A percentile compares a stretch with the other conserved stretches of the same genome.
These are phyloP conservation scores for Drusus annulatus DNA, from an alignment of 1,140 invertebrate genomes.

Conservation along the genomic window DNA sequence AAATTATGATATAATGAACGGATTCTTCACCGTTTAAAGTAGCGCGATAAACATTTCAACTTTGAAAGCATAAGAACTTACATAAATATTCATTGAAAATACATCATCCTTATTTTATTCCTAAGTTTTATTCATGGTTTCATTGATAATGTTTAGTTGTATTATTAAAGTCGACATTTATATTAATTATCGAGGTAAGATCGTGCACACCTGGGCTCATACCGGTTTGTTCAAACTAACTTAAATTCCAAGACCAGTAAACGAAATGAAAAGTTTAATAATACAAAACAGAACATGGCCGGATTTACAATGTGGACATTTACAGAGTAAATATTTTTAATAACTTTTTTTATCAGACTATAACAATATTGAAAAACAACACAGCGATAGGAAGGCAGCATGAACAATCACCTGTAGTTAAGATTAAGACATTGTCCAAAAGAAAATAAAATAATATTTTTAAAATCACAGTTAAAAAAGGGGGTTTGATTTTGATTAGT, in stretches of 20 bases:
- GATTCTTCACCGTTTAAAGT: neutral
- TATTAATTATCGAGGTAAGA: slow-evolving; percentile 6
- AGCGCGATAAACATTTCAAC: neutral
- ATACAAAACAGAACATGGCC: neutral
- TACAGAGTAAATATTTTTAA: neutral
- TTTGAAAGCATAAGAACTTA: too few relatives aligned
- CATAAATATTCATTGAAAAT: neutral
- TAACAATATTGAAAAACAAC: neutral
- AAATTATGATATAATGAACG: neutral
- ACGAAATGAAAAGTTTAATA: slow-evolving; percentile 18
- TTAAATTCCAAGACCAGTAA: neutral
- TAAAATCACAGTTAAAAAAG: slow-evolving; percentile 1
- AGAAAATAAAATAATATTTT: too few relatives aligned
- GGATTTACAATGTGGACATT: neutral
- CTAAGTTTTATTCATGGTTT: neutral
- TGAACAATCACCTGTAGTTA: neutral
- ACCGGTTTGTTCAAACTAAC: slow-evolving; percentile 20
- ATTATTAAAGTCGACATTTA: slow-evolving; percentile 1
- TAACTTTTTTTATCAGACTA: slow-evolving; percentile 1
- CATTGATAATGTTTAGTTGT: neutral
- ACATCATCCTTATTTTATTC: neutral
- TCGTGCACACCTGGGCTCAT: slow-evolving; percentile 12
- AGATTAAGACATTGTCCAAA: too few relatives aligned
- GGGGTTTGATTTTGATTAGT: neutral
- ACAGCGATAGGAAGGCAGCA: neutral